Evolutionary conservation across 2,888 invertebrate genomes (phyloP), one percentile per base, ranked within the genome.

Genomic region (Mylabris sibirica): DNA sequence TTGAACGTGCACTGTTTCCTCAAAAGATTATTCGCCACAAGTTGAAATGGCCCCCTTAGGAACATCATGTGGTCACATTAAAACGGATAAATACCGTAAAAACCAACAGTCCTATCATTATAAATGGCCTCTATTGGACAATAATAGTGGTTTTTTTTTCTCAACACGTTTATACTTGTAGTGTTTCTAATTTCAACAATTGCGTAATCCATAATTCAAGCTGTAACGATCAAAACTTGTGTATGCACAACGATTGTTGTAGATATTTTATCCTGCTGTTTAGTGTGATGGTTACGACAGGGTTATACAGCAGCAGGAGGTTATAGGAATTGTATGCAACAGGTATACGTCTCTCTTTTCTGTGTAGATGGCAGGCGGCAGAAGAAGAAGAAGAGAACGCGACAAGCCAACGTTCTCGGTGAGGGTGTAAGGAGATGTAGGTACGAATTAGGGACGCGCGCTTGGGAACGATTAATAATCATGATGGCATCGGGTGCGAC

Each of bases 1-100:
- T 17, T 17, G 67, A 63, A 68, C 68, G 68, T 68, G 65, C 49
- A 49, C 9, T 3, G 49, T 49, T 49, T 49, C 44, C 44, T 49
- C n/a, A 49, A 49, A 49, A 30, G 30, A 17, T 49, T 20, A 49
- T 49, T 49, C 17, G 4, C 17, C 20, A 11, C 44, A 49, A 49
- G 17, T 20, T 49, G 44, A 49, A 49, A 49, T 49, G 17, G 44
- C 20, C 49, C 49, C 49, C 49, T 49, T 20, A 20, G 44, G 44
- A 17, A 6, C 20, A 20, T 20, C 6, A 49, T 49, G 17, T 17
- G 44, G 30, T 30, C 30, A 49, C 20, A 49, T 49, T 49, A 49
- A 49, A 49, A 49, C 44, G 44, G 20, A 17, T 17, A 5, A 49
- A 17, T 49, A 17, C 44, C 44, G 20, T 49, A 49, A 49, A 49